Evolutionary conservation across 2,888 invertebrate genomes (phyloP).

Genomic region (Schizotus pectinicornis): DNA sequence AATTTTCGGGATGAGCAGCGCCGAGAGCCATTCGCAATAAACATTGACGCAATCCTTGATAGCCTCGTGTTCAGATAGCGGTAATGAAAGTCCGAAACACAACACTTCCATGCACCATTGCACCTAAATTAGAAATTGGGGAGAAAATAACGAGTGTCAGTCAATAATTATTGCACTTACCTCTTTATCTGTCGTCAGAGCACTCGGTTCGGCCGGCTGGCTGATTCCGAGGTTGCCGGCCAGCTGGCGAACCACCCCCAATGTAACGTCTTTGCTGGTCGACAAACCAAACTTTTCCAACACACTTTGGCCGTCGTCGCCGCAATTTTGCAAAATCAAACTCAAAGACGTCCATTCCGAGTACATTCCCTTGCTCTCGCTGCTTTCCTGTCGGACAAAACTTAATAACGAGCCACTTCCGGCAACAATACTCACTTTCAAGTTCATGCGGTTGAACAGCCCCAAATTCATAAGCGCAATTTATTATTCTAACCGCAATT

Average conservation of each 20-base stretch:
- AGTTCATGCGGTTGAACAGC: constrained; percentile 81
- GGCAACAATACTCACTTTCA: constrained; percentile 67
- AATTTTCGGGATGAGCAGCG: constrained; percentile 83
- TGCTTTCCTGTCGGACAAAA: constrained; percentile 65
- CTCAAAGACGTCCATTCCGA: constrained; percentile 83
- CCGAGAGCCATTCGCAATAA: constrained; percentile 95
- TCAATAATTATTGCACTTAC: constrained; percentile 58
- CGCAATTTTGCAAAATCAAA: constrained; percentile 68
- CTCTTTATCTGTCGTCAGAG: constrained; percentile 83
- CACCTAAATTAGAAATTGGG: constrained; percentile 65
- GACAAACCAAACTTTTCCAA: constrained; percentile 75
- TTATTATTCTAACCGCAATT: constrained; percentile 15
- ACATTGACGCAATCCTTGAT: constrained; percentile 95
- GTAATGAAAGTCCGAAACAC: constrained; percentile 89
- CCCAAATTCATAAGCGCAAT: constrained; percentile 75
- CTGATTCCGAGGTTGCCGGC: constrained; percentile 73
- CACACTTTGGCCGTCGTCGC: constrained; percentile 72
- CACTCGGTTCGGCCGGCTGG: constrained; percentile 84
- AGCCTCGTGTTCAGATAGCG: constrained; percentile 90
- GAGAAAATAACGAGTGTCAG: neutral
- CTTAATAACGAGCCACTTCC: no score
- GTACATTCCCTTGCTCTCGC: constrained; percentile 78
- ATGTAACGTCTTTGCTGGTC: constrained; percentile 81
- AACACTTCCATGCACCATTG: constrained; percentile 87
- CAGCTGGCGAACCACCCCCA: constrained; percentile 80